Evolutionary conservation across 2,113 vertebrate species (phyloP).

Genomic region (cattle (Bos taurus)): ARS-UCD2.0 NC_037355.1:4864501-4865000

Average conservation of each 20-base stretch:
- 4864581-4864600: not conserved
- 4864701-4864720: not conserved
- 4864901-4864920: not conserved
- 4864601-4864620: not conserved
- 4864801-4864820: not conserved
- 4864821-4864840: not conserved
- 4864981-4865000: not conserved
- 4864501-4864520: not conserved
- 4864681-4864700: not conserved
- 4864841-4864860: not conserved
- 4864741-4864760: not conserved
- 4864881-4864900: not conserved
- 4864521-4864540: not conserved
- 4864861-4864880: not conserved
- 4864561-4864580: not conserved
- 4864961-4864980: not conserved
- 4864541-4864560: not conserved
- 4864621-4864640: not conserved
- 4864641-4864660: not conserved
- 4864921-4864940: not conserved
- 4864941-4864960: not conserved
- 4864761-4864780: not conserved
- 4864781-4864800: not conserved
- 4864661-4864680: not conserved
- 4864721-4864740: not conserved